Conservation (phyloP, 2,797 vertebrate species). For the Poeciliopsis presidionis region DNA sequence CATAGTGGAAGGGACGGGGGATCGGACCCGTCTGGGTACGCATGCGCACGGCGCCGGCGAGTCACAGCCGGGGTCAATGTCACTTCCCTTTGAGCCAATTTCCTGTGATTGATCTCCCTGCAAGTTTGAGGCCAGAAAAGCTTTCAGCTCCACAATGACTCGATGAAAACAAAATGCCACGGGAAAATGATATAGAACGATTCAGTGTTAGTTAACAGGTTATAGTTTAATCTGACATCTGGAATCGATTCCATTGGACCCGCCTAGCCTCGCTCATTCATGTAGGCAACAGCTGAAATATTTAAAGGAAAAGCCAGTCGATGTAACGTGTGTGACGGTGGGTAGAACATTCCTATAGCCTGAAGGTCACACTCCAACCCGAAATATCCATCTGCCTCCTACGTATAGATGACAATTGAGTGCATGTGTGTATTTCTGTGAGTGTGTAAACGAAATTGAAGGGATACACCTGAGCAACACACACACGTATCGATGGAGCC, state of each 20-base stretch:
- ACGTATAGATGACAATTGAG: constrained; percentile 9
- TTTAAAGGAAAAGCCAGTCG: not conserved
- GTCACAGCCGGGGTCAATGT: constrained; percentile 42
- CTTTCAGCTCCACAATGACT: constrained; percentile 27
- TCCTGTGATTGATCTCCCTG: constrained; percentile 33
- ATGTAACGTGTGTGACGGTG: not conserved
- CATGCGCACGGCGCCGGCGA: not conserved
- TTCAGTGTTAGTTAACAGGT: constrained; percentile 28
- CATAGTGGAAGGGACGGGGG: constrained; percentile 10
- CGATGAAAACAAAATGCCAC: constrained; percentile 32
- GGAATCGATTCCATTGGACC: constrained; percentile 43
- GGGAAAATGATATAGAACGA: constrained; percentile 38
- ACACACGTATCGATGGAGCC: not conserved
- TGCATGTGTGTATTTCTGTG: not conserved
- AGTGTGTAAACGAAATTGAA: not conserved
- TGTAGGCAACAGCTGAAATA: not conserved
- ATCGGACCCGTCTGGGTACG: not conserved
- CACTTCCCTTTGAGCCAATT: constrained; percentile 27
- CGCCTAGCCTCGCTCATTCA: not conserved
- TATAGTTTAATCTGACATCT: constrained; percentile 54
- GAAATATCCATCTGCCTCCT: constrained; percentile 42
- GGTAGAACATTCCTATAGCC: constrained; percentile 13
- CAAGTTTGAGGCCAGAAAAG: constrained; percentile 16
- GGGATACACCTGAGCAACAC: not conserved
- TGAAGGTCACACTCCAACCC: constrained; percentile 33